Conservation (phyloP, 2,797 vertebrate species). For the Erpetoichthys calabaricus region DNA sequence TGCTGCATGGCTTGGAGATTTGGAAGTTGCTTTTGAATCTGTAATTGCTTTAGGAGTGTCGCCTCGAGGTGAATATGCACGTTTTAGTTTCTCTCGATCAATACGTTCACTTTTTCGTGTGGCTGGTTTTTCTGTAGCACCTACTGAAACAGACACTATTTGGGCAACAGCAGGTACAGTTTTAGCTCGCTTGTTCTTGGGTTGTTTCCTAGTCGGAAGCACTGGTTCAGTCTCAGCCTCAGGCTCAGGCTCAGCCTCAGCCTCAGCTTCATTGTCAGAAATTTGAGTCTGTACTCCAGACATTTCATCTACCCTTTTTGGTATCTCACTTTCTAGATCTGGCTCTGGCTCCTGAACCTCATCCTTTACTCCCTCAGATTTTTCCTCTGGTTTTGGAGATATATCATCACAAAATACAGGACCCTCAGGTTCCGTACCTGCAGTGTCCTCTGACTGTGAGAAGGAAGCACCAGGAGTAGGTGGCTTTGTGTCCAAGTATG, state of each 20-base stretch:
- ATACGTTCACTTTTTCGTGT: slow-evolving; percentile 91
- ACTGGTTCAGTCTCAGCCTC: slow-evolving; percentile 47
- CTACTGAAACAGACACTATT: slow-evolving; percentile 34
- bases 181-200: slow-evolving; percentile 80
- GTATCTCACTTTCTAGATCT: slow-evolving; percentile 26
- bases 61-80: slow-evolving; percentile 71
- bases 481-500: slow-evolving; percentile 56
- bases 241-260: slow-evolving; percentile 40
- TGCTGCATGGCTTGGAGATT: slow-evolving; percentile 63
- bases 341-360: slow-evolving; percentile 27
- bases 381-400: slow-evolving; percentile 43
- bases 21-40: slow-evolving; percentile 63
- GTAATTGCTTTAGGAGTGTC: slow-evolving; percentile 59
- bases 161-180: slow-evolving; percentile 45
- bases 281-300: slow-evolving; percentile 49
- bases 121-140: slow-evolving; percentile 62
- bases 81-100: slow-evolving; percentile 84
- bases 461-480: slow-evolving; percentile 58
- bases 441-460: slow-evolving; percentile 28
- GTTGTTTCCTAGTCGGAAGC: slow-evolving; percentile 63
- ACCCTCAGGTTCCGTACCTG: slow-evolving; percentile 42
- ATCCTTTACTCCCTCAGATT: slow-evolving; percentile 37
- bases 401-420: slow-evolving; percentile 30
- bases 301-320: slow-evolving; percentile 45
- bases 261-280: slow-evolving; percentile 58